These are phyloP conservation scores for Chelonoidis abingdonii DNA, from an alignment of 2,113 vertebrate species.

Conservation along the genomic window DNA sequence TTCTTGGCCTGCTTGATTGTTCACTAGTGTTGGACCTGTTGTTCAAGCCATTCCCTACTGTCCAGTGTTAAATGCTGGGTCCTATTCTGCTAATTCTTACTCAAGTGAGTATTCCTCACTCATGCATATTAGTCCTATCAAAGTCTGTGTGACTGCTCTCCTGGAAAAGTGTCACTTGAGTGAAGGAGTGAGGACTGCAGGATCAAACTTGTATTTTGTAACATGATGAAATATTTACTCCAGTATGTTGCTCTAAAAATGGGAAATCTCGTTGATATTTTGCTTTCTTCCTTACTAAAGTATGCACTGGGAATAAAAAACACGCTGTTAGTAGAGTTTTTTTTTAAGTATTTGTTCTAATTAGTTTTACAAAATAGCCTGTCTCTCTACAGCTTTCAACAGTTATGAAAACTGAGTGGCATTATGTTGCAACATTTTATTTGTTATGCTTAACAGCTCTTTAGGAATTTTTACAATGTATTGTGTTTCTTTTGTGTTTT, in stretches of 20 bases:
- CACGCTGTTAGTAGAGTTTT: neutral
- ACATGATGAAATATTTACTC: neutral
- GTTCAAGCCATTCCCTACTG: neutral
- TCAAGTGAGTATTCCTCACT: neutral
- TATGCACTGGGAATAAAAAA: neutral
- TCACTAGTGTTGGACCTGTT: neutral
- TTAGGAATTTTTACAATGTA: conserved; percentile 55
- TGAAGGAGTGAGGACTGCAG: neutral
- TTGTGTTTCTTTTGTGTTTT: conserved; percentile 69
- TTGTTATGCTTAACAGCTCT: conserved; percentile 27
- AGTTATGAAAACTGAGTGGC: conserved; percentile 4
- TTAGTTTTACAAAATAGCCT: neutral
- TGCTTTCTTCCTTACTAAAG: neutral
- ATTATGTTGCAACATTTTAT: neutral
- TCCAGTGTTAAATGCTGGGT: neutral
- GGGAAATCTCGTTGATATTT: neutral
- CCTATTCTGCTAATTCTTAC: neutral
- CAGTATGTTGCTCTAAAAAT: neutral
- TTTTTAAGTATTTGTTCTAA: neutral
- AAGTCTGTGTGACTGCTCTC: neutral
- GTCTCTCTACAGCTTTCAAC: neutral
- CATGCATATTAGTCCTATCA: neutral
- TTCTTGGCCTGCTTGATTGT: neutral
- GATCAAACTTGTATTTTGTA: rapidly evolving
- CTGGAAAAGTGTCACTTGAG: neutral